Evolutionary conservation across 2,888 invertebrate species (phyloP).

Genomic region (Bedellia somnulentella): DNA sequence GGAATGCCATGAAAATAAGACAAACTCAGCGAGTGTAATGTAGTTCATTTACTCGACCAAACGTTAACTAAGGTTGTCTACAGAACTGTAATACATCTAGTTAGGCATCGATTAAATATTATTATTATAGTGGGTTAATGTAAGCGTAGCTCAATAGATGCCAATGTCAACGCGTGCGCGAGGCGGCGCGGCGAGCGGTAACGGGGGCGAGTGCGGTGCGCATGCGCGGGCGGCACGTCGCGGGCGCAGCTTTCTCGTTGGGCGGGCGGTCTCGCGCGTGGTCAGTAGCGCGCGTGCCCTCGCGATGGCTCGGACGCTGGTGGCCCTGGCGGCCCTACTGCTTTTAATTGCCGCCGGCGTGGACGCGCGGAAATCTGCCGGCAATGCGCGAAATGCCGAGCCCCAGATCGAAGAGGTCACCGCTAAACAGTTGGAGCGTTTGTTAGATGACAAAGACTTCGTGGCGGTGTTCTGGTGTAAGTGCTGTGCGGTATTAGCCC

Average conservation of each 20-base stretch:
- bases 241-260: conserved; percentile 24
- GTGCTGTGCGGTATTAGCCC: conserved; percentile 44
- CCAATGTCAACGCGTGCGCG: no score
- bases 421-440: conserved; percentile 87
- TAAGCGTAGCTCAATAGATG: no score
- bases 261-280: conserved; percentile 24
- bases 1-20: no score
- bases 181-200: conserved; percentile 18
- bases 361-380: conserved; percentile 18
- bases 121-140: no score
- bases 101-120: no score
- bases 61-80: no score
- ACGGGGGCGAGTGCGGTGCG: conserved; percentile 14
- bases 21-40: no score
- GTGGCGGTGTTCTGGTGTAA: conserved; percentile 97
- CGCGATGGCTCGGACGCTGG: conserved; percentile 57
- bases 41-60: no score
- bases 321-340: conserved; percentile 51
- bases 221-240: conserved; percentile 11
- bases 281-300: conserved; percentile 53
- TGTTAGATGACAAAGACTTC: conserved; percentile 89
- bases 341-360: conserved; percentile 55
- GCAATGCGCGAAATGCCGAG: conserved; percentile 58
- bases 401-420: conserved; percentile 92
- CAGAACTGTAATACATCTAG: no score